phyloP scores from a whole-genome alignment of 2,797 vertebrate genomes.

The Myotis daubentonii region DNA sequence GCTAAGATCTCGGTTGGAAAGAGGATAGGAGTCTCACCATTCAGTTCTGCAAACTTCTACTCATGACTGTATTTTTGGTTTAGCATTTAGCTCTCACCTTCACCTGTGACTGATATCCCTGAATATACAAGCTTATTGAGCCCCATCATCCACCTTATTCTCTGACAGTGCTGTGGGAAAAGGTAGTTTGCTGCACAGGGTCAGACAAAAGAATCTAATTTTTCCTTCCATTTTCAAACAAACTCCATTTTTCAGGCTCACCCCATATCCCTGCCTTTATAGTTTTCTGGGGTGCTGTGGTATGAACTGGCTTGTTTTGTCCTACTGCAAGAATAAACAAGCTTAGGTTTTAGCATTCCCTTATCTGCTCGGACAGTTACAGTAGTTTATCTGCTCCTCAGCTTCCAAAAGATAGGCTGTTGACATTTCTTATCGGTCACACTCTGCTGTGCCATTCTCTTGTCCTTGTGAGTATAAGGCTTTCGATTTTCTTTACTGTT shows the following conservation, averaged over 20 bases:
- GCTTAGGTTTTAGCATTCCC: neutral
- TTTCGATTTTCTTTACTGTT: conserved; percentile 5
- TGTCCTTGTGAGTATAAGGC: neutral
- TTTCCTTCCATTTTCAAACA: conserved; percentile 38
- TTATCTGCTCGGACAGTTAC: neutral
- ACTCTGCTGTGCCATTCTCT: neutral
- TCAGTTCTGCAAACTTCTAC: neutral
- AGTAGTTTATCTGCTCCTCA: neutral
- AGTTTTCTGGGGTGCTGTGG: neutral
- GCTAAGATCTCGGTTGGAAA: neutral
- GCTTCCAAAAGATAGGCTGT: neutral
- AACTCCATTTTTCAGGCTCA: neutral
- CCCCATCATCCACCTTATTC: neutral
- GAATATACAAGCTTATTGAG: neutral
- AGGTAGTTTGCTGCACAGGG: neutral
- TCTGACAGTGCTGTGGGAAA: neutral
- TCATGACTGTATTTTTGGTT: neutral
- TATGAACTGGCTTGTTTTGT: neutral
- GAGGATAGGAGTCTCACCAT: neutral
- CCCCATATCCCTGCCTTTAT: neutral
- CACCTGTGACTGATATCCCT: neutral
- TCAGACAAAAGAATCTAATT: neutral
- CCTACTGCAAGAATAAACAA: neutral
- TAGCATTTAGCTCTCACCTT: neutral
- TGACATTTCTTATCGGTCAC: neutral